A percentile compares a stretch with the other conserved stretches of the same genome.
These are phyloP conservation scores for Drosophila rubida DNA, from an alignment of 2,888 invertebrate species.

Conservation along the genomic window DNA sequence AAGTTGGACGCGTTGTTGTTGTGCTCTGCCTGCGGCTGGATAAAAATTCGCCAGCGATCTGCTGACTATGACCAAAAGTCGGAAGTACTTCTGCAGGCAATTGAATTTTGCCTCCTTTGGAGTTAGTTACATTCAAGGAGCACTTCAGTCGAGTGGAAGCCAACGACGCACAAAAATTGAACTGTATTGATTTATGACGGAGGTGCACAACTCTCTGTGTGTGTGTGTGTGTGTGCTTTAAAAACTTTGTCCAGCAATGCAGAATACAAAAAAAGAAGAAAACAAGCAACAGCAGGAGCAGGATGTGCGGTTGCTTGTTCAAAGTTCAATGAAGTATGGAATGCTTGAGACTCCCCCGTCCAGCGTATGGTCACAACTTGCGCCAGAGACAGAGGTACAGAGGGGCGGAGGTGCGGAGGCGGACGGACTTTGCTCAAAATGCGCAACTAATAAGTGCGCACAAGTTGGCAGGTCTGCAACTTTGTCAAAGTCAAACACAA, in stretches of 20 bases:
- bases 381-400: not conserved
- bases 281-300: constrained; percentile 9
- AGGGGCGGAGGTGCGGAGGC: not conserved
- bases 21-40: not conserved
- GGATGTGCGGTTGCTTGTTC: constrained; percentile 42
- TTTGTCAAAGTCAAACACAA: constrained; percentile 75
- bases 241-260: constrained; percentile 61
- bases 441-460: constrained; percentile 61
- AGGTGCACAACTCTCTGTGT: constrained; percentile 38
- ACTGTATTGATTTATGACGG: constrained; percentile 75
- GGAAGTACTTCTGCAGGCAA: constrained; percentile 55
- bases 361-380: constrained; percentile 49
- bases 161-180: constrained; percentile 64
- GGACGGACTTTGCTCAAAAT: constrained; percentile 41
- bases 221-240: constrained; percentile 9
- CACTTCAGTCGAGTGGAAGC: constrained; percentile 51
- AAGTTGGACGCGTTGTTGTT: not conserved
- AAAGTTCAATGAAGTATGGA: constrained; percentile 73
- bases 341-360: constrained; percentile 36
- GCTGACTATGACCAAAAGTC: constrained; percentile 16
- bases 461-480: constrained; percentile 48
- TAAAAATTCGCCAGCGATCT: constrained; percentile 9
- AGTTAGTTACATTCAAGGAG: constrained; percentile 56
- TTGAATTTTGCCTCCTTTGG: constrained; percentile 53
- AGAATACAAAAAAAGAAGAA: constrained; percentile 15